These are phyloP conservation scores for Calycopis cecrops DNA, from an alignment of 1,140 invertebrate species.

Conservation along the genomic window DNA sequence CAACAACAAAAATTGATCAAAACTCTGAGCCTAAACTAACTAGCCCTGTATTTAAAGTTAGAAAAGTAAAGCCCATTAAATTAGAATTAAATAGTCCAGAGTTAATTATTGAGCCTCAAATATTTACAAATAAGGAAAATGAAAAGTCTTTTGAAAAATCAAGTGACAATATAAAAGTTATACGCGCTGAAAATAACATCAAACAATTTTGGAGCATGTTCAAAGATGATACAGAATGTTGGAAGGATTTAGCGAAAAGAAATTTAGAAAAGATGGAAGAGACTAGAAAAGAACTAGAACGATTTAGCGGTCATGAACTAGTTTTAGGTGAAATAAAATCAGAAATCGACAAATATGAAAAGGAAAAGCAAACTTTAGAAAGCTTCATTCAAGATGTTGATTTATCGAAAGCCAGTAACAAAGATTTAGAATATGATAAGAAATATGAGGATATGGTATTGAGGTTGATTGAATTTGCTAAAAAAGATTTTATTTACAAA, in stretches of 20 bases:
- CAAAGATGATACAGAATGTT: conserved; percentile 69
- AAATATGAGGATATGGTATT: conserved; percentile 67
- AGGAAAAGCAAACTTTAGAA: conserved; percentile 54
- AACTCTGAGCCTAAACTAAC: conserved; percentile 42
- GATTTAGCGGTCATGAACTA: conserved; percentile 67
- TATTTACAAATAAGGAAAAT: conserved; percentile 18
- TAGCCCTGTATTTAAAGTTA: conserved; percentile 52
- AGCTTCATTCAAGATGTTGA: conserved; percentile 65
- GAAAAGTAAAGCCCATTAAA: conserved; percentile 58
- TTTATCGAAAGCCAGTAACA: conserved; percentile 54
- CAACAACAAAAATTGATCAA: conserved; percentile 33
- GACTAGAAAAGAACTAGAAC: conserved; percentile 59
- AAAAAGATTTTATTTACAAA: conserved; percentile 68
- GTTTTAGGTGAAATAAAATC: conserved; percentile 54
- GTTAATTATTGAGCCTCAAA: conserved; percentile 21
- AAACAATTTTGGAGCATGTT: conserved; percentile 70
- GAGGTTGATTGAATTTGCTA: conserved; percentile 66
- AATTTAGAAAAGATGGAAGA: conserved; percentile 71
- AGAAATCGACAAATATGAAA: conserved; percentile 56
- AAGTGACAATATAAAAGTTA: conserved; percentile 1
- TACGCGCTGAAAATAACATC: conserved; percentile 30
- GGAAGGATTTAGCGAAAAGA: conserved; percentile 66
- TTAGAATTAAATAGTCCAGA: conserved; percentile 35
- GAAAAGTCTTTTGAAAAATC: conserved; percentile 18
- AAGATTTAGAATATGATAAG: conserved; percentile 61